Evolutionary conservation across 2,797 vertebrate genomes (phyloP).

Genomic region (Myotis pilosus): DNA sequence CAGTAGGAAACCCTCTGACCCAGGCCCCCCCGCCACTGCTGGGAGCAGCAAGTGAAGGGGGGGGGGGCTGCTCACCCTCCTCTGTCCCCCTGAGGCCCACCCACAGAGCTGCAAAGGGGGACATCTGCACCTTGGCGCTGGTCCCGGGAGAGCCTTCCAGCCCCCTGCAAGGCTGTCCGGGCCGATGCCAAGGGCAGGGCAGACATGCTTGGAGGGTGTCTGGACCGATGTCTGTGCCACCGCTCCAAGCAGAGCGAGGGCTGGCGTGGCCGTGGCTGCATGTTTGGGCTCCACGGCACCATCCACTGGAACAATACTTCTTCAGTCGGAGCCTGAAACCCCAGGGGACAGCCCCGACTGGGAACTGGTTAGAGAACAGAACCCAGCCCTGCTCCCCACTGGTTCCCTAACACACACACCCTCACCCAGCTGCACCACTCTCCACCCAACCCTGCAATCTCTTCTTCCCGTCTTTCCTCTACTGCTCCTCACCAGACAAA

Average conservation of each 20-base stretch:
- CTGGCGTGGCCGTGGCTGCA: not conserved
- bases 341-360: not conserved
- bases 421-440: not conserved
- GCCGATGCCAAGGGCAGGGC: not conserved
- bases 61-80: not conserved
- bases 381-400: slow-evolving; percentile 40
- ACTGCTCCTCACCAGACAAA: not conserved
- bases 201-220: not conserved
- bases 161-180: not conserved
- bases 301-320: not conserved
- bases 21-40: not conserved
- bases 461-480: not conserved
- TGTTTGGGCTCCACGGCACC: not conserved
- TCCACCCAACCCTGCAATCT: slow-evolving; percentile 44
- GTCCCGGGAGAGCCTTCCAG: not conserved
- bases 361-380: not conserved
- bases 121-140: not conserved
- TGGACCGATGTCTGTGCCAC: not conserved
- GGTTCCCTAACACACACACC: slow-evolving; percentile 6
- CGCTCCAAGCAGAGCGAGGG: not conserved
- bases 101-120: not conserved
- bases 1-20: not conserved
- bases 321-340: not conserved
- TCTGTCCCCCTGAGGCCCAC: not conserved
- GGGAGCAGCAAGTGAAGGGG: not conserved